These are phyloP conservation scores for Maylandia zebra DNA, from an alignment of 2,113 vertebrate genomes.

Conservation along the genomic window DNA sequence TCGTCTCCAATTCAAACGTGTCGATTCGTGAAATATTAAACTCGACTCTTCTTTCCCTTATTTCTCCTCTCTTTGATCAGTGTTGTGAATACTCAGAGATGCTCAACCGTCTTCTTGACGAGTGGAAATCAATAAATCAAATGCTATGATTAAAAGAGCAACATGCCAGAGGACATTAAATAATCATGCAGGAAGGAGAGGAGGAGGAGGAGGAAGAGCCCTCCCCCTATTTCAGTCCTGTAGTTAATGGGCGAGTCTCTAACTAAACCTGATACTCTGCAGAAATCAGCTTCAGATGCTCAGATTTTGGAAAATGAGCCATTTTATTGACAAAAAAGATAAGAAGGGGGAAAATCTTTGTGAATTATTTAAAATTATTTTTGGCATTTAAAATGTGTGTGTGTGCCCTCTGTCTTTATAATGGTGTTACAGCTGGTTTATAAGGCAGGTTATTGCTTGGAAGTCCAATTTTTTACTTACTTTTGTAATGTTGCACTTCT, in stretches of 20 bases:
- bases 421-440: background rate
- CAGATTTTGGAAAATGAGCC: background rate
- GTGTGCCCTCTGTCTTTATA: background rate
- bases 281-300: background rate
- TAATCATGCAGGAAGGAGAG: slow-evolving; percentile 38
- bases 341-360: background rate
- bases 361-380: background rate
- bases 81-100: background rate
- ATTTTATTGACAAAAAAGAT: background rate
- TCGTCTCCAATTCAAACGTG: background rate
- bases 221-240: background rate
- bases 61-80: slow-evolving; percentile 32
- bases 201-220: background rate
- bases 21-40: slow-evolving; percentile 19
- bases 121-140: slow-evolving; percentile 73
- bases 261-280: background rate
- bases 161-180: slow-evolving; percentile 53
- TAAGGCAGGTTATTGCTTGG: background rate
- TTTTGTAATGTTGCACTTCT: background rate
- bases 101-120: background rate
- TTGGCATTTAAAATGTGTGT: background rate
- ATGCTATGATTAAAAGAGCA: slow-evolving; percentile 62
- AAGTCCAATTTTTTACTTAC: background rate
- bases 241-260: slow-evolving; percentile 15
- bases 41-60: background rate